These are phyloP conservation scores for Hyposmocoma kahamanoa DNA, from an alignment of 1,140 invertebrate genomes.

Conservation along the genomic window DNA sequence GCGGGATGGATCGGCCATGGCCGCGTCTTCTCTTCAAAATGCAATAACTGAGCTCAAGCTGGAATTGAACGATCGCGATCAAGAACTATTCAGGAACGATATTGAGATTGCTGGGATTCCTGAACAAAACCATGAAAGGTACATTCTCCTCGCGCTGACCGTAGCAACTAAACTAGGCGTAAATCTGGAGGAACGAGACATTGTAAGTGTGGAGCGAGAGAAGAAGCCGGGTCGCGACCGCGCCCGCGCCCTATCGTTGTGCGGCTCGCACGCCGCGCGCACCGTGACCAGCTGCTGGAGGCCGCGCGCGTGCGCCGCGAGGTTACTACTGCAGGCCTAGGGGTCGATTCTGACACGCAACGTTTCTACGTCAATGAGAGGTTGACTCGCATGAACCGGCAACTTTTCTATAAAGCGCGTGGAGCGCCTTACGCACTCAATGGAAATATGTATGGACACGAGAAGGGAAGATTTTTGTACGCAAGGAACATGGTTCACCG, in stretches of 20 bases:
- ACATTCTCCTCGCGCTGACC: not conserved
- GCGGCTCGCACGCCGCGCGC: slow-evolving; percentile 8
- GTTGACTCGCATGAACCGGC: not conserved
- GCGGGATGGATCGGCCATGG: too few species aligned
- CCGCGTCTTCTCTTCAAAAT: too few species aligned
- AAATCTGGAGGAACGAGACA: not conserved
- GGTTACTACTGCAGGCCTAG: not conserved
- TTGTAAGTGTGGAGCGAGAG: not conserved
- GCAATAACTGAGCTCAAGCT: too few species aligned
- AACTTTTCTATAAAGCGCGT: not conserved
- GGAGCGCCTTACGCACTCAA: too few species aligned
- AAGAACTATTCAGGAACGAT: not conserved
- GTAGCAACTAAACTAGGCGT: not conserved
- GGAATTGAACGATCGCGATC: too few species aligned
- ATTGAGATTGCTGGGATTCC: not conserved
- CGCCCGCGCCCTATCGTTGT: slow-evolving; percentile 6
- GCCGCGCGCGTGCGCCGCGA: slow-evolving; percentile 7
- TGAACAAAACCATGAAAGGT: not conserved
- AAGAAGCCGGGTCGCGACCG: not conserved
- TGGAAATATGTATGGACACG: not conserved
- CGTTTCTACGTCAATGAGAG: slow-evolving; percentile 6
- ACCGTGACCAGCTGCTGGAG: slow-evolving; percentile 1
- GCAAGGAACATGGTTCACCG: not conserved
- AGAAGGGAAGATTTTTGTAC: not conserved
- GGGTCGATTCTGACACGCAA: not conserved